Conservation (phyloP, 1,140 invertebrate genomes). For the Drosophila rufa region DNA sequence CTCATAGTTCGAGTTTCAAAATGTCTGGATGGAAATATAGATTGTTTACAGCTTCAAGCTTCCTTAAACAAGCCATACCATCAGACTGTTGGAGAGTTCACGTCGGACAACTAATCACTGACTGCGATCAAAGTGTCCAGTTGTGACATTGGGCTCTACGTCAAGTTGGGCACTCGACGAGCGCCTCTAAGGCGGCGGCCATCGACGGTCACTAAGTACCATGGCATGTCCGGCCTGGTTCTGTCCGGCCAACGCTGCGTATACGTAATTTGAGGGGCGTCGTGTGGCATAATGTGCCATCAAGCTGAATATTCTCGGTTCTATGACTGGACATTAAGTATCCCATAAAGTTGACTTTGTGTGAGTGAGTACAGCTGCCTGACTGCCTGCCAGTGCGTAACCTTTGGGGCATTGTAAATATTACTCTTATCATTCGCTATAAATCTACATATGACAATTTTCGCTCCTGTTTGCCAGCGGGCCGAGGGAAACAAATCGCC, state of each 20-base stretch:
- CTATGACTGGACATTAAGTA: constrained; percentile 65
- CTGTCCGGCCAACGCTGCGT: constrained; percentile 30
- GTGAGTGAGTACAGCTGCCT: constrained; percentile 33
- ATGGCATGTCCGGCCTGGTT: constrained; percentile 23
- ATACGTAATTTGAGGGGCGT: constrained; percentile 80
- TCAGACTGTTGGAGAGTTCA: constrained; percentile 3
- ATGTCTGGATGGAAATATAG: background rate
- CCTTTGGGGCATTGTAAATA: constrained; percentile 79
- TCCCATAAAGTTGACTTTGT: constrained; percentile 73
- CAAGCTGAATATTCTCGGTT: constrained; percentile 54
- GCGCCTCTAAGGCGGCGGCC: constrained; percentile 50
- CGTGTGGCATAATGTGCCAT: constrained; percentile 77
- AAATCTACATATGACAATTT: constrained; percentile 84
- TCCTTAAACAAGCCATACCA: background rate
- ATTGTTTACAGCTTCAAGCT: background rate
- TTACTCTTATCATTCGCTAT: constrained; percentile 78
- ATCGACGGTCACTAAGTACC: constrained; percentile 50
- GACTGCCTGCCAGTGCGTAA: constrained; percentile 30
- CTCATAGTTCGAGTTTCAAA: background rate
- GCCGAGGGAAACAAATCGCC: constrained; percentile 19
- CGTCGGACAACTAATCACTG: constrained; percentile 64
- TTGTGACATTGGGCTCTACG: constrained; percentile 64
- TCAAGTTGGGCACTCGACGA: constrained; percentile 57
- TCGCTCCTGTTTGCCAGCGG: constrained; percentile 58
- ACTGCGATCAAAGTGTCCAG: constrained; percentile 73